Evolutionary conservation across 1,140 invertebrate species (phyloP), one percentile per base, ranked within the genome.

Genomic region (Melitaea cinxia): DNA sequence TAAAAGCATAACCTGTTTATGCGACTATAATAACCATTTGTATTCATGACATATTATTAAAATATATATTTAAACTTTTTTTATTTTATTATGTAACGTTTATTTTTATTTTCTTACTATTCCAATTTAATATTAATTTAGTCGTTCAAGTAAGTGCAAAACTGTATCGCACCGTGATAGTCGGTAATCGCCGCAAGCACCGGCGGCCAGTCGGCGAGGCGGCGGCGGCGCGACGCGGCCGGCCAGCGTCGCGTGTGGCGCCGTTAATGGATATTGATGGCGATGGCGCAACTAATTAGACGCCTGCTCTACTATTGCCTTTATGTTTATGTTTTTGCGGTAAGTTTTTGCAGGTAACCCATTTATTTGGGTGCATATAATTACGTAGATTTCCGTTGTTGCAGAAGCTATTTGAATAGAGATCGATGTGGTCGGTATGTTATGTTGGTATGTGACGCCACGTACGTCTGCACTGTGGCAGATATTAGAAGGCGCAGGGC

Each of bases 201-300:
- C 55, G 58, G 45, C 65, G 63, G 69, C 47, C 58, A 66, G 61
- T 66, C 74, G 86, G 84, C 84, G 78, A 73, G 78, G 72, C 79
- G 72, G 62, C 65, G 70, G 70, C 72, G 74, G 58, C 52, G 67
- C 70, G 65, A 50, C 73, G 67, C 70, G 61, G 70, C 37, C 72
- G 74, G 62, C 68, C 68, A 72, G 61, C 72, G 78, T 89, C 79
- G 88, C 86, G 88, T 88, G 88, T 78, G 84, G 85, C 84, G 88
- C 85, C 88, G 63, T 69, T 89, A 87, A 90, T 87, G 85, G 85
- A 88, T 88, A 89, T 90, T 85, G 86, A 89, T 89, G 85, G 79
- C 80, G 72, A 80, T 78, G 75, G 74, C 78, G 78, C 79, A 77
- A 80, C 85, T 88, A 88, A 88, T 88, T 88, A 87, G 74, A 78